Evolutionary conservation across 2,113 vertebrate species (phyloP).

Genomic region (Petromus typicus): DNA sequence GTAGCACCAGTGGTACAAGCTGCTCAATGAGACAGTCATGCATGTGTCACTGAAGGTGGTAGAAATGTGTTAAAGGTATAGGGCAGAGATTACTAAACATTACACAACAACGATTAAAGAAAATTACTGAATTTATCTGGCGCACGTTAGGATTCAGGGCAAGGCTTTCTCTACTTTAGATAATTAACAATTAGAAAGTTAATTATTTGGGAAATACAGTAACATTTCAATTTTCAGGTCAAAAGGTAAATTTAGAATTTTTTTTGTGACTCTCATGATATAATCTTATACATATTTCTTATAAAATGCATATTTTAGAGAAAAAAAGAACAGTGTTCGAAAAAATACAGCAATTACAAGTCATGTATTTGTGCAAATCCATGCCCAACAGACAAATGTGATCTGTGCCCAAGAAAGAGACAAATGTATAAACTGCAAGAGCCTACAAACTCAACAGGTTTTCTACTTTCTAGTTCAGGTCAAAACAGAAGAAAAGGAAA

Average conservation of each 20-base stretch:
- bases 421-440: background rate
- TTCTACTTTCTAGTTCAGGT: background rate
- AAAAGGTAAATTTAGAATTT: slow-evolving; percentile 32
- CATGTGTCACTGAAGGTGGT: background rate
- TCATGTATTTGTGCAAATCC: background rate
- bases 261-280: slow-evolving; percentile 4
- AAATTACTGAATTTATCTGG: slow-evolving; percentile 30
- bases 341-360: slow-evolving; percentile 27
- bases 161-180: slow-evolving; percentile 42
- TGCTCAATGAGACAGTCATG: background rate
- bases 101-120: slow-evolving; percentile 32
- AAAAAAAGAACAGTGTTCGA: background rate
- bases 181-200: background rate
- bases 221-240: background rate
- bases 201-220: slow-evolving; percentile 41
- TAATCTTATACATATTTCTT: background rate
- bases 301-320: slow-evolving; percentile 3
- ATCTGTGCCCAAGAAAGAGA: background rate
- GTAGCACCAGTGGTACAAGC: background rate
- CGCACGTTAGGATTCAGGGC: background rate
- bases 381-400: too few relatives aligned
- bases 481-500: background rate
- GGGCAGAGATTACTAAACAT: slow-evolving; percentile 42
- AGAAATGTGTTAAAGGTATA: background rate
- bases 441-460: background rate